Conservation (phyloP, 2,113 vertebrate genomes). For the Oriolus oriolus region DNA sequence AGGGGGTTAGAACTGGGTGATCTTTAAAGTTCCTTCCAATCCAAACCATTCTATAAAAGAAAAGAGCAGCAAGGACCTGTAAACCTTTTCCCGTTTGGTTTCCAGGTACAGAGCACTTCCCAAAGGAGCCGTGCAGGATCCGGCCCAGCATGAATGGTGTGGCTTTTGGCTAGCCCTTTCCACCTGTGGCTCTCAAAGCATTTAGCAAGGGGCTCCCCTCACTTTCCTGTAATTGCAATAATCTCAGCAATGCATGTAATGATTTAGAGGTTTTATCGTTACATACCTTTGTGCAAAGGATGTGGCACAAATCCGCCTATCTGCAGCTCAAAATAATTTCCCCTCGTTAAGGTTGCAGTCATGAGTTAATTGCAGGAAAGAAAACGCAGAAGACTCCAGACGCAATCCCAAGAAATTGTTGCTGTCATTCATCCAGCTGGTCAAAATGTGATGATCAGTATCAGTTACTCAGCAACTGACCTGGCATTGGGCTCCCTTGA, state of each 20-base stretch:
- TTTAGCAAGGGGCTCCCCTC: background rate
- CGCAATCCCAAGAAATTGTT: slow-evolving; percentile 17
- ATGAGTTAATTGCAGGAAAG: background rate
- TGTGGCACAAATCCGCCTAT: background rate
- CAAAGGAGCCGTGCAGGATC: background rate
- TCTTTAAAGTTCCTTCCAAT: background rate
- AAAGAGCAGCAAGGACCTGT: background rate
- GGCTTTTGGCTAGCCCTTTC: background rate
- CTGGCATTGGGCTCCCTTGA: background rate
- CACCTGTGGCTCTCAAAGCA: slow-evolving; percentile 26
- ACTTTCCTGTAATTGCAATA: background rate
- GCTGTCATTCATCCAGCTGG: slow-evolving; percentile 34
- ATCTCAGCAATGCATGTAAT: background rate
- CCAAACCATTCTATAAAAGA: background rate
- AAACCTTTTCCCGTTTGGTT: background rate
- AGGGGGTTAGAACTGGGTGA: background rate
- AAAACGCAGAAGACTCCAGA: slow-evolving; percentile 14
- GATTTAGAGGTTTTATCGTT: background rate
- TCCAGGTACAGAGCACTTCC: background rate
- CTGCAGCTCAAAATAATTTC: background rate
- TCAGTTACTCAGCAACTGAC: slow-evolving; percentile 51
- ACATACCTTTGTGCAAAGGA: background rate
- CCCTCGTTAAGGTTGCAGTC: background rate
- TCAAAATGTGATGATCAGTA: slow-evolving; percentile 35
- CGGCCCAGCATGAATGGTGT: background rate